These are phyloP conservation scores for Eupithecia inturbata DNA, from an alignment of 2,888 invertebrate species.

Conservation along the genomic window DNA sequence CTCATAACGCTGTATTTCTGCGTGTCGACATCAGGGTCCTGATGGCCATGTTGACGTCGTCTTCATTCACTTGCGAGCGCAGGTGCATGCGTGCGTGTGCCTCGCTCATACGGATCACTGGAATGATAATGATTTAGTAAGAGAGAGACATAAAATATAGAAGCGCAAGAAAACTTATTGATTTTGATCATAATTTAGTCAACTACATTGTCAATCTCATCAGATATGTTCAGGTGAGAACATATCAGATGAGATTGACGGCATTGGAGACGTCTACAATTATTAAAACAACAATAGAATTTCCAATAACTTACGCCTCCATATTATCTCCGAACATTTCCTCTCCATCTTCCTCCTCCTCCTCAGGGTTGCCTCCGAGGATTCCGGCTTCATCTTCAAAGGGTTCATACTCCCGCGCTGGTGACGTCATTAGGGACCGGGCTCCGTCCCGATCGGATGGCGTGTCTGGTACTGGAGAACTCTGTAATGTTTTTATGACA, in stretches of 20 bases:
- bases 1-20: slow-evolving; percentile 99
- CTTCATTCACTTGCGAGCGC: slow-evolving; percentile 94
- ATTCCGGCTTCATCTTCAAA: slow-evolving; percentile 96
- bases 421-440: slow-evolving; percentile 88
- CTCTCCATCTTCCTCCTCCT: slow-evolving; percentile 95
- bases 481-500: slow-evolving; percentile 61
- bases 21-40: slow-evolving; percentile 98
- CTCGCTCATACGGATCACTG: slow-evolving; percentile 98
- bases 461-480: slow-evolving; percentile 78
- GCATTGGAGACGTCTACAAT: too few species aligned
- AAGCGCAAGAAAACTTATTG: too few species aligned
- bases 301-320: slow-evolving; percentile 91
- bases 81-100: slow-evolving; percentile 98
- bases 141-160: too few species aligned
- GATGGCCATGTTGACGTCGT: slow-evolving; percentile 98
- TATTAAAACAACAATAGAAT: too few species aligned
- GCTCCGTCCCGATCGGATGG: slow-evolving; percentile 78
- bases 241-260: too few species aligned
- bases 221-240: too few species aligned
- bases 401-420: slow-evolving; percentile 90
- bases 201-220: too few species aligned
- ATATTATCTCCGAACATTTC: slow-evolving; percentile 98
- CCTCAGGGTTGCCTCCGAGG: slow-evolving; percentile 86
- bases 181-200: too few species aligned
- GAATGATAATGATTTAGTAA: too few species aligned